These are phyloP conservation scores for Rhinella marina DNA, from an alignment of 2,797 vertebrate species.

Conservation along the genomic window DNA sequence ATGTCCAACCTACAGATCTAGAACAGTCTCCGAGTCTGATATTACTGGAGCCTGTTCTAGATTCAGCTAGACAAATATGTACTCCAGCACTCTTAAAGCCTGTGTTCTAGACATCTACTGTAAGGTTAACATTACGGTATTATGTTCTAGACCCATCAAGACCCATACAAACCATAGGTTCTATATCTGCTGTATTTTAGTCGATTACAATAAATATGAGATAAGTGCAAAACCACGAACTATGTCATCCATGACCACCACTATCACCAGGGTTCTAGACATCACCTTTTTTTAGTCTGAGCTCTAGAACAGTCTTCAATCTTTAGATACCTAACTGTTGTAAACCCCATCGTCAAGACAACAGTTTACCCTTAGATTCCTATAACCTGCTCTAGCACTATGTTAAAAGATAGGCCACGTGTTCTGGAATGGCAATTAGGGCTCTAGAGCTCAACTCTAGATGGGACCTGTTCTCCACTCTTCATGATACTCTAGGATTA, in stretches of 20 bases:
- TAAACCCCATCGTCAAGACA: too few relatives aligned
- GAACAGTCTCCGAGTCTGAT: not conserved
- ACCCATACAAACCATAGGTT: not conserved
- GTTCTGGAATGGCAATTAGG: not conserved
- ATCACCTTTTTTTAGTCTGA: not conserved
- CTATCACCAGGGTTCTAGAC: not conserved
- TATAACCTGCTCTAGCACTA: not conserved
- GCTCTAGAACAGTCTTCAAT: too few relatives aligned
- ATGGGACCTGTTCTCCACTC: not conserved
- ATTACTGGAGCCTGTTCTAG: not conserved
- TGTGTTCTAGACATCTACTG: not conserved
- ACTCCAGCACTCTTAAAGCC: not conserved
- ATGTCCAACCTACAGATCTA: not conserved
- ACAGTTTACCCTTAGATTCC: not conserved
- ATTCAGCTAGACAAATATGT: not conserved
- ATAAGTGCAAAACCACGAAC: not conserved
- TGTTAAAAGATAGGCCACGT: not conserved
- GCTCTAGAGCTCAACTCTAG: not conserved
- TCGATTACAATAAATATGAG: too few relatives aligned
- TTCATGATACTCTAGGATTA: not conserved
- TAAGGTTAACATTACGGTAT: not conserved
- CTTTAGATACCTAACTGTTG: too few relatives aligned
- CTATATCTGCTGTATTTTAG: not conserved
- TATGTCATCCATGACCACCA: not conserved
- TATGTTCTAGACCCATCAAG: not conserved